Conservation (phyloP, 2,888 invertebrate species). For the Pachymerium ferrugineum region DNA sequence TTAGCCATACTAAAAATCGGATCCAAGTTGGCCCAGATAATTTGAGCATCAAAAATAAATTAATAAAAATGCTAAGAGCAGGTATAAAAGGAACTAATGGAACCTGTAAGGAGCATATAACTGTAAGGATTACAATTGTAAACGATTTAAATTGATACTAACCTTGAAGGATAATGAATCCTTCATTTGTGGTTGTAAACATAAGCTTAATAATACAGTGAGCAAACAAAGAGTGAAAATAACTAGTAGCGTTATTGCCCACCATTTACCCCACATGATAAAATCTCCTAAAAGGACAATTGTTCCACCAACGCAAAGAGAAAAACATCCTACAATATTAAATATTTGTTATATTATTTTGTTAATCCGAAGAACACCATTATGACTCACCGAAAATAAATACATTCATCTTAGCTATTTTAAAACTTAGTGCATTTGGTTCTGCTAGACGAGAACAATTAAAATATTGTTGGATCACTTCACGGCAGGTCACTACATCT, state of each 20-base stretch:
- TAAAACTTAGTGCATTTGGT: background rate
- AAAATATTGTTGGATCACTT: background rate
- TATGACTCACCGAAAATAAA: no score
- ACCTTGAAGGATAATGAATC: conserved; percentile 9
- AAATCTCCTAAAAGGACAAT: background rate
- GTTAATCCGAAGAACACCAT: no score
- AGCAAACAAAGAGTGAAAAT: conserved; percentile 30
- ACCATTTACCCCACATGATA: background rate
- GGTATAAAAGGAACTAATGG: conserved; percentile 78
- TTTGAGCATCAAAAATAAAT: conserved; percentile 78
- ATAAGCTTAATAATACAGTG: background rate
- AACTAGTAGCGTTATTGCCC: background rate
- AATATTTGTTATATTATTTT: no score
- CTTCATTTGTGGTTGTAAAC: background rate
- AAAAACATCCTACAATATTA: no score
- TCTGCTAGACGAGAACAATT: background rate
- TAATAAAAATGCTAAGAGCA: conserved; percentile 70
- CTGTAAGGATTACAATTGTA: conserved; percentile 48
- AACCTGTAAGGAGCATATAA: conserved; percentile 56
- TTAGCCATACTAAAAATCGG: conserved; percentile 74
- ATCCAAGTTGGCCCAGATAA: conserved; percentile 74
- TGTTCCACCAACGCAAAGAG: no score
- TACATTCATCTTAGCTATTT: no score
- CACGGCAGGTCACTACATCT: background rate
- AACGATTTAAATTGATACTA: conserved; percentile 25